Evolutionary conservation across 2,113 vertebrate species (phyloP), one percentile per base, ranked within the genome.

Genomic region (Conger conger): DNA sequence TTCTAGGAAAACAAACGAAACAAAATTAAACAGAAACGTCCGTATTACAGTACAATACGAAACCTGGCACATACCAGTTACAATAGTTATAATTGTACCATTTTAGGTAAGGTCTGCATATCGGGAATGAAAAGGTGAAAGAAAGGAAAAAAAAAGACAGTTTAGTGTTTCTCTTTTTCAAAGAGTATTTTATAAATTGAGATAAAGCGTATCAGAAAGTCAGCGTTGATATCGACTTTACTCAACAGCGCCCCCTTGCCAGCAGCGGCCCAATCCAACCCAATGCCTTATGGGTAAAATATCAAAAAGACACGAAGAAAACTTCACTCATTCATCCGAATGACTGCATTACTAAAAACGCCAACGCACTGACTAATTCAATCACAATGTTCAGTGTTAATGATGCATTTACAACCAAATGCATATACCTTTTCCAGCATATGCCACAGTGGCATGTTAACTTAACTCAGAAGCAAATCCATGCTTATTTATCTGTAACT

Each of bases 21-120:
- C 81, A 40, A 78, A 60, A 86, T 78, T 35, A 95, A 86, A 82
- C 86, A 96, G 92, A 89, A 94, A 93, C 84, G 85, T 84, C 93
- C 88, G 37, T 84, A 93, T 82, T 92, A 93, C 93, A 94, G 94
- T 91, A 96, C 93, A 94, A 92, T 93, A 94, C 95, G 93, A 90
- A 93, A 91, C 91, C 86, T 92, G 92, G 92, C 83, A 95, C 93
- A 94, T 94, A 95, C 87, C 92, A 95, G 88, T 89, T 82, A 89
- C 68, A 86, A 82, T 86, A 86, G 54, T 82, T 82, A 82, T 82
- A 86, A 79, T 83, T 86, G 86, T 83, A 84, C 76, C 82, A 86
- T 83, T 73, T 86, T 53, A 86, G 86, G 82, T 83, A 68, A 83
- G 50, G 76, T 79, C 85, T 86, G 84, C 80, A 86, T 81, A 86